Evolutionary conservation across 2,797 vertebrate genomes (phyloP).

Genomic region (Chlorospingus flavigularis): DNA sequence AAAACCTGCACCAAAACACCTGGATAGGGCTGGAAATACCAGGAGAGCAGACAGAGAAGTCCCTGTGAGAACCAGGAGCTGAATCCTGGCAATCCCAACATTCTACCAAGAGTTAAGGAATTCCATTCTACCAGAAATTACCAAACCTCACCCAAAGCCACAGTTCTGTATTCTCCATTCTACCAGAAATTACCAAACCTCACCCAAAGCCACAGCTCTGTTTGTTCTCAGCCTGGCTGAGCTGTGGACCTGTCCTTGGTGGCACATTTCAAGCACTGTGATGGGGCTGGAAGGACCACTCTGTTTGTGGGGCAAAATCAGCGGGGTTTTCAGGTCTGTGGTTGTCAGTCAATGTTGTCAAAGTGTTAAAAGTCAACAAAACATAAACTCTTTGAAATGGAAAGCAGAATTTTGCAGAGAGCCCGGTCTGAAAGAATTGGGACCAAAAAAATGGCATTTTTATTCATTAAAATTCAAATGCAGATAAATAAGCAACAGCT

Average conservation of each 20-base stretch:
- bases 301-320: neutral
- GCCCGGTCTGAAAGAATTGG: neutral
- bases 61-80: neutral
- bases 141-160: too few species aligned
- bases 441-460: slow-evolving; percentile 2
- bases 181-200: too few species aligned
- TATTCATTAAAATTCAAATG: slow-evolving; percentile 65
- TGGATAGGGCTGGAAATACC: neutral
- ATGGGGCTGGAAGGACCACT: neutral
- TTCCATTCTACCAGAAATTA: neutral
- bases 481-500: slow-evolving; percentile 47
- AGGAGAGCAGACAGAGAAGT: neutral
- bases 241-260: neutral
- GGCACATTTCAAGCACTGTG: neutral
- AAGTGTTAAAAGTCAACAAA: neutral
- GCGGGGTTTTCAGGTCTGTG: neutral
- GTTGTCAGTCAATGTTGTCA: neutral
- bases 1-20: fast-evolving
- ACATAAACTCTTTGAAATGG: slow-evolving; percentile 29
- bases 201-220: neutral
- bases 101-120: neutral
- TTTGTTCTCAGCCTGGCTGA: neutral
- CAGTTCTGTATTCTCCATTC: too few species aligned
- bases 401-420: slow-evolving; percentile 25
- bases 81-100: neutral